Conservation (phyloP, 2,888 invertebrate species). For the Beris chalybata region DNA sequence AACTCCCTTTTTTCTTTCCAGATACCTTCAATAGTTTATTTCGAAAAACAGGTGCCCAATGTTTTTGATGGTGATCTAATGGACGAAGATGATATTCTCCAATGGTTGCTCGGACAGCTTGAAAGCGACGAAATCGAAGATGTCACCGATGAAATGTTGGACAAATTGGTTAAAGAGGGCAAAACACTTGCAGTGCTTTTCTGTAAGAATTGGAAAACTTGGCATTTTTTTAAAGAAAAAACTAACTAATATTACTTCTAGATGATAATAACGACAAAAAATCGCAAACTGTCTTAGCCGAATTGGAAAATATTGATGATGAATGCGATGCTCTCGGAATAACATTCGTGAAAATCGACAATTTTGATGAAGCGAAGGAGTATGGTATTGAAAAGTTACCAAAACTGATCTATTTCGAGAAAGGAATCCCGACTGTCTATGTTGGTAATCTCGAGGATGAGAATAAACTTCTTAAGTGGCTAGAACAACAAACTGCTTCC, state of each 20-base stretch:
- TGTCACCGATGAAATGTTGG: slow-evolving; percentile 92
- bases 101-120: slow-evolving; percentile 84
- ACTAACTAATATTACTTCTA: slow-evolving; percentile 47
- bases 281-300: slow-evolving; percentile 81
- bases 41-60: slow-evolving; percentile 90
- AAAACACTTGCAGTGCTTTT: slow-evolving; percentile 88
- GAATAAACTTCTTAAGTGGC: slow-evolving; percentile 84
- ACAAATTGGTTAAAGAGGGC: slow-evolving; percentile 84
- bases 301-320: slow-evolving; percentile 91
- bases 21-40: slow-evolving; percentile 86
- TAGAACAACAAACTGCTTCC: slow-evolving; percentile 78
- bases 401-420: slow-evolving; percentile 79
- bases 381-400: slow-evolving; percentile 90
- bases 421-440: slow-evolving; percentile 73
- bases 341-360: slow-evolving; percentile 90
- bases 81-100: slow-evolving; percentile 84
- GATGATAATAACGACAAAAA: slow-evolving; percentile 89
- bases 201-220: slow-evolving; percentile 62
- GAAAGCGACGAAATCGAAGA: slow-evolving; percentile 94
- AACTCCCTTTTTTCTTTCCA: slow-evolving; percentile 38
- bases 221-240: background rate
- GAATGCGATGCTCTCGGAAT: slow-evolving; percentile 87
- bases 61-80: slow-evolving; percentile 89
- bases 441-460: slow-evolving; percentile 88
- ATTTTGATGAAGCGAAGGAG: slow-evolving; percentile 85